These are phyloP conservation scores for Drosophila eohydei DNA, from an alignment of 2,888 invertebrate genomes.

Conservation along the genomic window DNA sequence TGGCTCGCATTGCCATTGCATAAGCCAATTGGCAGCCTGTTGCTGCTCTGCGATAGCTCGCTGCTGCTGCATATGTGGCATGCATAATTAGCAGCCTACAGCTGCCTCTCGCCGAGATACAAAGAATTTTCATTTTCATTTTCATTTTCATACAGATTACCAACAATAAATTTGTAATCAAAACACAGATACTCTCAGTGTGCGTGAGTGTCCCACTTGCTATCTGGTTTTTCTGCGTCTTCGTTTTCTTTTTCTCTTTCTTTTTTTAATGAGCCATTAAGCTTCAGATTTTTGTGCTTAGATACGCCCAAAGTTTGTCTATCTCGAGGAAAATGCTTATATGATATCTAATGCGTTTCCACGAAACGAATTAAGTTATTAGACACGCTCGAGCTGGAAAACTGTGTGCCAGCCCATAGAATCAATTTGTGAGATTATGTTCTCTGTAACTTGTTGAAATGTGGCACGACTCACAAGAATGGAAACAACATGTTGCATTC, in stretches of 20 bases:
- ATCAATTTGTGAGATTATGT: conserved; percentile 59
- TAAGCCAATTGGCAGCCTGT: conserved; percentile 56
- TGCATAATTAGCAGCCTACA: conserved; percentile 75
- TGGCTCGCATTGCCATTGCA: conserved; percentile 51
- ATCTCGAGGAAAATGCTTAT: conserved; percentile 41
- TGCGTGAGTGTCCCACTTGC: conserved; percentile 50
- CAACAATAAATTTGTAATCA: conserved; percentile 77
- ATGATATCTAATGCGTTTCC: conserved; percentile 57
- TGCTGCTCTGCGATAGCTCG: conserved; percentile 30
- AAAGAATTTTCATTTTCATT: conserved; percentile 70
- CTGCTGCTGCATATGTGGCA: conserved; percentile 70
- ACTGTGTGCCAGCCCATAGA: conserved; percentile 49
- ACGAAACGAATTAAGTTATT: conserved; percentile 79
- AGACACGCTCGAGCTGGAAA: conserved; percentile 64
- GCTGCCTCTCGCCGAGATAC: conserved; percentile 40
- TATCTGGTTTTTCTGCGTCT: conserved; percentile 3
- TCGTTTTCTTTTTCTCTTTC: conserved; percentile 43
- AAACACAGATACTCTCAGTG: conserved; percentile 39
- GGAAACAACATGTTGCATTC: conserved; percentile 31
- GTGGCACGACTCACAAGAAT: conserved; percentile 27
- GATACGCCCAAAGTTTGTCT: conserved; percentile 67
- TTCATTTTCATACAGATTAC: conserved; percentile 68
- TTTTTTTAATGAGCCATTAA: conserved; percentile 76
- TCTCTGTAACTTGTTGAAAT: conserved; percentile 33
- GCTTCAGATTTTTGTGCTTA: conserved; percentile 75